phyloP scores from a whole-genome alignment of 2,888 invertebrate species.

The Hybos culiciformis region DNA sequence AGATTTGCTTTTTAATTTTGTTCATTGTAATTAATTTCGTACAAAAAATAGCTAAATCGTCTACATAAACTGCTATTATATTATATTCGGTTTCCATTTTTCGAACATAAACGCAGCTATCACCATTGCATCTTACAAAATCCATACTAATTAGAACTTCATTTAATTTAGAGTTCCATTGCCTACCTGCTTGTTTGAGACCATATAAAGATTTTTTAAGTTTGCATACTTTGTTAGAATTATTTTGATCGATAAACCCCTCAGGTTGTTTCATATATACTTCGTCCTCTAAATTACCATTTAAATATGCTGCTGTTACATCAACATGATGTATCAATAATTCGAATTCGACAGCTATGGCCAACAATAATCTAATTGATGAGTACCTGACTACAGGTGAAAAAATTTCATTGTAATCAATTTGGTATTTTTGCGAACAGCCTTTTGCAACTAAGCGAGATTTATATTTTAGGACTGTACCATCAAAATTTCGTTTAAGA shows the following conservation, averaged over 20 bases:
- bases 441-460: constrained; percentile 11
- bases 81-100: not conserved
- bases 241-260: not conserved
- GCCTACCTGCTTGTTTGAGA: constrained; percentile 4
- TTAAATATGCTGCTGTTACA: constrained; percentile 10
- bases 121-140: constrained; percentile 2
- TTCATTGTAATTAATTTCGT: not conserved
- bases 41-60: not conserved
- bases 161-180: constrained; percentile 4
- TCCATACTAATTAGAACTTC: constrained; percentile 1
- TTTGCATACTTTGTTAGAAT: constrained; percentile 4
- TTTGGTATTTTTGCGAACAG: constrained; percentile 8
- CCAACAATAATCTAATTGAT: constrained; percentile 9
- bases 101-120: constrained; percentile 2
- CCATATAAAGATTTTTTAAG: constrained; percentile 4
- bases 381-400: constrained; percentile 10
- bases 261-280: constrained; percentile 10
- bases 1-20: not conserved
- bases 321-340: constrained; percentile 9
- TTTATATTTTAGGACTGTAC: constrained; percentile 6
- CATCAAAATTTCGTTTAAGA: constrained; percentile 9
- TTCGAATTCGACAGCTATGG: constrained; percentile 7
- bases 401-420: constrained; percentile 10
- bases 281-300: constrained; percentile 11
- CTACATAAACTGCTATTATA: constrained; percentile 5